These are phyloP conservation scores for Cheilosia impressa DNA, from an alignment of 2,888 invertebrate species.

Conservation along the genomic window DNA sequence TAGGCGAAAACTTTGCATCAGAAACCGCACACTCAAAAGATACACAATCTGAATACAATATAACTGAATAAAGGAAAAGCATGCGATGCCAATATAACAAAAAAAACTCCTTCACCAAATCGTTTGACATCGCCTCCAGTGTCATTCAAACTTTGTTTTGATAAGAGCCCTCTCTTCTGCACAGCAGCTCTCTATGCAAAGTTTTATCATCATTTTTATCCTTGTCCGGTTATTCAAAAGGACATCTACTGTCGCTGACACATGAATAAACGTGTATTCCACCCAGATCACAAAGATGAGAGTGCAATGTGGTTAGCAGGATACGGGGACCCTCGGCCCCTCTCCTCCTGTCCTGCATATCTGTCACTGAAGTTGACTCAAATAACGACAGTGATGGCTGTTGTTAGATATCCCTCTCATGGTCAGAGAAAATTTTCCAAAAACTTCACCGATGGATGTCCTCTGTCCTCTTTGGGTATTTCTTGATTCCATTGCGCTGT, in stretches of 20 bases:
- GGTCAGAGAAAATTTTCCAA: constrained; percentile 27
- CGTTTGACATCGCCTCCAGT: constrained; percentile 19
- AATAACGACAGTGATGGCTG: constrained; percentile 52
- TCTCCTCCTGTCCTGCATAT: constrained; percentile 44
- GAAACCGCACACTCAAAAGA: neutral
- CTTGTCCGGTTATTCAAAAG: constrained; percentile 25
- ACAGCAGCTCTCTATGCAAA: neutral
- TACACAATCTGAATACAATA: constrained; percentile 1
- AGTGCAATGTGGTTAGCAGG: constrained; percentile 28
- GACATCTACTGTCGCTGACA: constrained; percentile 24
- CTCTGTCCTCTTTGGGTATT: neutral
- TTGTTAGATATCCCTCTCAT: constrained; percentile 28
- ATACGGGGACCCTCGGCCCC: constrained; percentile 8
- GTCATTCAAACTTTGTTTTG: constrained; percentile 31
- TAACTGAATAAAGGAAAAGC: neutral
- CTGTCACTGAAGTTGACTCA: constrained; percentile 54
- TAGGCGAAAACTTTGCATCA: neutral
- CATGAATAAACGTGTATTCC: neutral
- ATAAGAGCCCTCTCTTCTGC: constrained; percentile 1
- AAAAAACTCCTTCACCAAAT: neutral
- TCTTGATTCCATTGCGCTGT: constrained; percentile 24
- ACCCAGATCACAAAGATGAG: constrained; percentile 17
- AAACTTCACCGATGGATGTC: constrained; percentile 36
- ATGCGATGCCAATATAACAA: no score
- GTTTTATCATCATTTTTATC: constrained; percentile 33